Percentiles rank a stretch among this genome's conserved stretches.
phyloP scores from a whole-genome alignment of 1,140 invertebrate species.

The Notospermus geniculatus region DNA sequence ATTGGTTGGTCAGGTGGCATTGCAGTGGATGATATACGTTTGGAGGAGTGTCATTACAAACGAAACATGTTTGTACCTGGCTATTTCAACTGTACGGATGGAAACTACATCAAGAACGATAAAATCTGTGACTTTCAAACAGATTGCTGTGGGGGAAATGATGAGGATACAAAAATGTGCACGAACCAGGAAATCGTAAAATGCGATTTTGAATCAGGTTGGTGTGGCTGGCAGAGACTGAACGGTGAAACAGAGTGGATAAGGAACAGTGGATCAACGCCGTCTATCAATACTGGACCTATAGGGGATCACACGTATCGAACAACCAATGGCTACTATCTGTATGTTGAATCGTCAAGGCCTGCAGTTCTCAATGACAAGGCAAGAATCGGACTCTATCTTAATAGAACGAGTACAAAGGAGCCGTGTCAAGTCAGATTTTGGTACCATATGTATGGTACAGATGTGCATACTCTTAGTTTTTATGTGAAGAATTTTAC shows the following conservation, averaged over 20 bases:
- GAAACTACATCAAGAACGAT: too few relatives aligned
- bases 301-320: slow-evolving; percentile 9
- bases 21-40: too few relatives aligned
- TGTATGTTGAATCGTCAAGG: slow-evolving; percentile 72
- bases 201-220: slow-evolving; percentile 40
- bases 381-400: slow-evolving; percentile 61
- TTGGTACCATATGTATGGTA: slow-evolving; percentile 24
- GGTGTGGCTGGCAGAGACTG: slow-evolving; percentile 39
- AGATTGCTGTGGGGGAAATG: too few relatives aligned
- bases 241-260: slow-evolving; percentile 32
- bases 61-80: too few relatives aligned
- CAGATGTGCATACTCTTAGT: slow-evolving; percentile 15
- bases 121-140: too few relatives aligned
- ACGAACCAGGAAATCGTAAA: slow-evolving; percentile 24
- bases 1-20: too few relatives aligned
- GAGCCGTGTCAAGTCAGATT: slow-evolving; percentile 13
- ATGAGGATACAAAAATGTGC: slow-evolving; percentile 28
- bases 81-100: too few relatives aligned
- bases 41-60: too few relatives aligned
- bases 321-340: slow-evolving; percentile 67
- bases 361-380: slow-evolving; percentile 67
- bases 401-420: not conserved
- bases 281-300: slow-evolving; percentile 5
- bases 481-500: slow-evolving; percentile 7
- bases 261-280: not conserved